Percentiles rank a stretch among this genome's conserved stretches.
Evolutionary conservation across 2,113 vertebrate species (phyloP).

Genomic region (Redunca redunca): DNA sequence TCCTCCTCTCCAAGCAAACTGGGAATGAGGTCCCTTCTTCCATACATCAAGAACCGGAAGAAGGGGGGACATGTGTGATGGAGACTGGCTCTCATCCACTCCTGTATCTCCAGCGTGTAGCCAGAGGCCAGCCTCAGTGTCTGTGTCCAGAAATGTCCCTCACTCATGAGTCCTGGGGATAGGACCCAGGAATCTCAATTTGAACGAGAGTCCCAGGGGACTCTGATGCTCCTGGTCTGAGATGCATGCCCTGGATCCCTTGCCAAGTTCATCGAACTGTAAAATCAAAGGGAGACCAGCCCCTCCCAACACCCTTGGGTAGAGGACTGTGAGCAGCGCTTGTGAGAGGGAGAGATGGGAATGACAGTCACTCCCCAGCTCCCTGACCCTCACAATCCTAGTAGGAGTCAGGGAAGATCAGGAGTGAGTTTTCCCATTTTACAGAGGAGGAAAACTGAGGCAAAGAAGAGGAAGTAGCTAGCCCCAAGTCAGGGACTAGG

Average conservation of each 20-base stretch:
- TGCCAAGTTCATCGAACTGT: slow-evolving; percentile 54
- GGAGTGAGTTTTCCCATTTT: neutral
- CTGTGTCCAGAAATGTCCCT: neutral
- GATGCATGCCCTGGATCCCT: slow-evolving; percentile 37
- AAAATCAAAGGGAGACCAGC: neutral
- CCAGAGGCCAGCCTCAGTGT: neutral
- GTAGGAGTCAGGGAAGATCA: neutral
- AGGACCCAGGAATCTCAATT: neutral
- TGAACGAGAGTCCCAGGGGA: neutral
- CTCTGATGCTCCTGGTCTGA: slow-evolving; percentile 4
- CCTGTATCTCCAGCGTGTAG: neutral
- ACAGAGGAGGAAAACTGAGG: neutral
- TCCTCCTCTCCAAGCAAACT: neutral
- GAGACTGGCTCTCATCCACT: neutral
- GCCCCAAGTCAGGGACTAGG: neutral
- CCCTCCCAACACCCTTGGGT: neutral
- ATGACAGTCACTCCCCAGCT: neutral
- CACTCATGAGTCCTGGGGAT: neutral
- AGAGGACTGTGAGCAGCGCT: neutral
- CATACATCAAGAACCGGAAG: neutral
- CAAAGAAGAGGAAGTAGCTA: neutral
- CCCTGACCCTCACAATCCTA: neutral
- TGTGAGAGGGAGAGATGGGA: neutral
- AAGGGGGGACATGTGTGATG: neutral
- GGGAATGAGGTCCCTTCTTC: neutral